Conservation (phyloP, 2,888 invertebrate species). For the Lymantria monacha region DNA sequence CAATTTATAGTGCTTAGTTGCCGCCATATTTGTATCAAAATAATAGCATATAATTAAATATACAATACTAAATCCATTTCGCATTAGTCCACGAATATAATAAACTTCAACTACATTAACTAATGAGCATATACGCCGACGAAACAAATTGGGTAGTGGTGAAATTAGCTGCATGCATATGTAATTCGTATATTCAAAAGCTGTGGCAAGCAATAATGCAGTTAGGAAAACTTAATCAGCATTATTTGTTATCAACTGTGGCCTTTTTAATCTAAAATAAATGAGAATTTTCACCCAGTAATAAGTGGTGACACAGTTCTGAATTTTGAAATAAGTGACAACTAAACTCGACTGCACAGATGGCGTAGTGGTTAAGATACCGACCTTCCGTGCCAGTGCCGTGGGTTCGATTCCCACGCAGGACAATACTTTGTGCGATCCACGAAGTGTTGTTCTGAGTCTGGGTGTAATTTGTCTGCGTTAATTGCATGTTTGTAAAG, state of each 20-base stretch:
- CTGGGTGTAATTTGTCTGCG: too few species aligned
- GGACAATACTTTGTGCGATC: too few species aligned
- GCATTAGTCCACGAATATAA: neutral
- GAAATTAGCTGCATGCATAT: neutral
- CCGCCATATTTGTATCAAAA: neutral
- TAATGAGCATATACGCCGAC: neutral
- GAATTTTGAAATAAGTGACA: too few species aligned
- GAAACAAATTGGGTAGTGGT: neutral
- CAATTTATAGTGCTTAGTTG: neutral
- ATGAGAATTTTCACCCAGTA: too few species aligned
- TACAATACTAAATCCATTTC: neutral
- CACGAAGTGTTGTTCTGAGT: too few species aligned
- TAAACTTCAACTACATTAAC: neutral
- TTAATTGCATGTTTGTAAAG: too few species aligned
- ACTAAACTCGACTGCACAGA: too few species aligned
- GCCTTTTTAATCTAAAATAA: too few species aligned
- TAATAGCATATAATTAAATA: neutral
- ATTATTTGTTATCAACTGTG: constrained; percentile 5
- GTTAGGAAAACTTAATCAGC: neutral
- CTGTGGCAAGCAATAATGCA: constrained; percentile 3
- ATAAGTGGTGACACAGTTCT: too few species aligned
- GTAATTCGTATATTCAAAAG: neutral
- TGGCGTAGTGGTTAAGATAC: too few species aligned
- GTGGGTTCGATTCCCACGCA: too few species aligned
- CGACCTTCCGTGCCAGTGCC: too few species aligned